phyloP scores from a whole-genome alignment of 2,888 invertebrate genomes.

The Steinernema hermaphroditum region DNA sequence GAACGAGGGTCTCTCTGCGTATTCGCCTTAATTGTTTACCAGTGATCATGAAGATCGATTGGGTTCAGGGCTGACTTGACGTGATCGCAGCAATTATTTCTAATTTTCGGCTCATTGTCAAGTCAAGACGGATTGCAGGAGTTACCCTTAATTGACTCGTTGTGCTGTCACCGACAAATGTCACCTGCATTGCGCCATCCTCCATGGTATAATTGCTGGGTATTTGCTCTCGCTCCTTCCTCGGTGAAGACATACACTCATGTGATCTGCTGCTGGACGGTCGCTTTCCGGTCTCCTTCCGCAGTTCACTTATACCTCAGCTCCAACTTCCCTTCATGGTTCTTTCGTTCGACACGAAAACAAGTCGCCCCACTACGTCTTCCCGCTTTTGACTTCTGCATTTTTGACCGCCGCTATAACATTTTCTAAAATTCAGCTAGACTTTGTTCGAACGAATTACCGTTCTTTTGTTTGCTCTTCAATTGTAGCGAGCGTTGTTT shows the following conservation, averaged over 20 bases:
- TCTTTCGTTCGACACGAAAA: background rate
- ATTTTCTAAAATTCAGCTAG: slow-evolving; percentile 7
- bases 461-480: slow-evolving; percentile 27
- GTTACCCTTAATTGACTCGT: slow-evolving; percentile 24
- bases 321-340: background rate
- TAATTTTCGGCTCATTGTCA: slow-evolving; percentile 23
- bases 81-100: slow-evolving; percentile 23
- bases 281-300: background rate
- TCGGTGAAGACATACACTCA: background rate
- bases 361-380: background rate
- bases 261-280: slow-evolving; percentile 16
- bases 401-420: slow-evolving; percentile 5
- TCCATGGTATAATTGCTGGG: slow-evolving; percentile 17
- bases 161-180: slow-evolving; percentile 8
- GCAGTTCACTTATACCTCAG: background rate
- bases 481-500: slow-evolving; percentile 26
- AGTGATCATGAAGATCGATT: slow-evolving; percentile 1
- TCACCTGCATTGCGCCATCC: slow-evolving; percentile 25
- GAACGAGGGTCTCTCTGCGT: background rate
- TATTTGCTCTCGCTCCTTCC: slow-evolving; percentile 15
- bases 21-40: background rate
- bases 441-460: background rate
- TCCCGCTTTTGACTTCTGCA: background rate
- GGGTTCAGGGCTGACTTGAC: background rate
- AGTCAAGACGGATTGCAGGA: background rate